phyloP scores from a whole-genome alignment of 1,140 invertebrate genomes.

The Dryas iulia region DNA sequence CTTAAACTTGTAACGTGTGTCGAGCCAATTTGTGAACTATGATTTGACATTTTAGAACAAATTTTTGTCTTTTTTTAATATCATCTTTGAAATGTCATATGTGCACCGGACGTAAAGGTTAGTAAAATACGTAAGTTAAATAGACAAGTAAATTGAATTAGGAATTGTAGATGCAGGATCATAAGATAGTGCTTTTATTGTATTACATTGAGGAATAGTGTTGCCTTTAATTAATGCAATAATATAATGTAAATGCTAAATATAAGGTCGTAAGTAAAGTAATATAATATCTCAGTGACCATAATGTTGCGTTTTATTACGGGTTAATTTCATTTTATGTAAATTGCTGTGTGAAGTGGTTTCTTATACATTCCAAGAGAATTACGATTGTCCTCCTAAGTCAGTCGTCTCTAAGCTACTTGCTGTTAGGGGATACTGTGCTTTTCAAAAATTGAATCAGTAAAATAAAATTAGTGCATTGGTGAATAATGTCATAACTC shows the following conservation, averaged over 20 bases:
- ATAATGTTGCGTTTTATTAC: conserved; percentile 46
- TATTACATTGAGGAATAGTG: neutral
- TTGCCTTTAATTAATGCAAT: conserved; percentile 11
- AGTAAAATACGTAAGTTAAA: conserved; percentile 26
- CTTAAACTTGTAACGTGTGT: conserved; percentile 42
- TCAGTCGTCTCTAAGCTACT: conserved; percentile 48
- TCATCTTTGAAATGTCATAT: conserved; percentile 35
- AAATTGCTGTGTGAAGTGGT: conserved; percentile 49
- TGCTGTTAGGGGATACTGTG: conserved; percentile 13
- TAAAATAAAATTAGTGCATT: conserved; percentile 34
- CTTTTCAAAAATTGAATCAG: conserved; percentile 24
- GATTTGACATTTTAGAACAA: conserved; percentile 40
- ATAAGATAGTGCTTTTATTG: conserved; percentile 11
- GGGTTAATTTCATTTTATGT: conserved; percentile 54
- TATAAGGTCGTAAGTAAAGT: conserved; percentile 37
- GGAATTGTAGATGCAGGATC: neutral
- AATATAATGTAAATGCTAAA: conserved; percentile 39
- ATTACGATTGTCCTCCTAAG: conserved; percentile 51
- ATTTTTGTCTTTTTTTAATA: conserved; percentile 21
- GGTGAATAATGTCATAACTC: conserved; percentile 39
- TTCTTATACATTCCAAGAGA: conserved; percentile 48
- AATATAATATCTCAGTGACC: conserved; percentile 41
- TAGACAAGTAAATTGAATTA: conserved; percentile 7
- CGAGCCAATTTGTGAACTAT: conserved; percentile 34
- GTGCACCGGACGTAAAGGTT: conserved; percentile 29